Evolutionary conservation across 2,797 vertebrate species (phyloP).

Genomic region (Bucorvus abyssinicus): DNA sequence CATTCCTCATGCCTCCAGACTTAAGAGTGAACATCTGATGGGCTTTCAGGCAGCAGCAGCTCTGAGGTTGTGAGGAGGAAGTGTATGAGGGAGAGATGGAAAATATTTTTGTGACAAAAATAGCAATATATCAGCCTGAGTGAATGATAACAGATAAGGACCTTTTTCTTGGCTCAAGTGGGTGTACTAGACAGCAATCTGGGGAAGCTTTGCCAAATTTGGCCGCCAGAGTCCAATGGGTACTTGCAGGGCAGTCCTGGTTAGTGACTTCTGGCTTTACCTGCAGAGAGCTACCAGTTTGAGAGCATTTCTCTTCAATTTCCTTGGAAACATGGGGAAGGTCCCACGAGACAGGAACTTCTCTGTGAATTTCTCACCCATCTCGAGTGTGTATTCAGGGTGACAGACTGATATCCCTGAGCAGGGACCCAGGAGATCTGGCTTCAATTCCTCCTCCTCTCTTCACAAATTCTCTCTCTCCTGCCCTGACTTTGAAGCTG

Average conservation of each 20-base stretch:
- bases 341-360: background rate
- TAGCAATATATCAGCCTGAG: background rate
- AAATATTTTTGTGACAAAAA: background rate
- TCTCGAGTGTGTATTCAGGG: accelerated
- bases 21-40: background rate
- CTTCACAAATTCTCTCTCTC: background rate
- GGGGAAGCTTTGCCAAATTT: background rate
- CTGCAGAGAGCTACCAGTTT: background rate
- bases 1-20: background rate
- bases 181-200: background rate
- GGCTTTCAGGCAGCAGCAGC: background rate
- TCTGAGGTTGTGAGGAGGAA: background rate
- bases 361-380: background rate
- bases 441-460: background rate
- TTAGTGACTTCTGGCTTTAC: background rate
- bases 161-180: background rate
- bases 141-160: background rate
- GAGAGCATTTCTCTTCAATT: background rate
- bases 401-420: background rate
- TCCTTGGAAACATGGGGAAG: background rate
- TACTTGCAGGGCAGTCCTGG: background rate
- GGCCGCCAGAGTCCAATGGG: background rate
- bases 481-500: background rate
- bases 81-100: background rate
- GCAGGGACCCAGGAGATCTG: background rate